Evolutionary conservation across 2,888 invertebrate species (phyloP).

Genomic region (Yponomeuta evonymella): DNA sequence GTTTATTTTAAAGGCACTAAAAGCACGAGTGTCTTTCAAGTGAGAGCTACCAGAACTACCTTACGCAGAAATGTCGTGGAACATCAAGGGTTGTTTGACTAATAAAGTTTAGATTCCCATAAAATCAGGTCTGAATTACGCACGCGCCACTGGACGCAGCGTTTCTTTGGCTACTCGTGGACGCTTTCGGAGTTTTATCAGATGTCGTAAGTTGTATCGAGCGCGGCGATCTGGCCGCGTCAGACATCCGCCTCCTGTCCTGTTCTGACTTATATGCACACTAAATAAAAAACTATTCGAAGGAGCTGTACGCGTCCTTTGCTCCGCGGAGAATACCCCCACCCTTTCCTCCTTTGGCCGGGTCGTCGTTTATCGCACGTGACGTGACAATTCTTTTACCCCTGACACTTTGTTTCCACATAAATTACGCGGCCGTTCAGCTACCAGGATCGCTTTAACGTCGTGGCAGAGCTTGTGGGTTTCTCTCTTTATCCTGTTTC

Average conservation of each 20-base stretch:
- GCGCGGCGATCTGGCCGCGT: conserved; percentile 42
- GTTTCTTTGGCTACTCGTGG: conserved; percentile 48
- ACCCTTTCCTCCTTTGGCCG: conserved; percentile 39
- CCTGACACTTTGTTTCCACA: conserved; percentile 58
- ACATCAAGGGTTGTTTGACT: conserved; percentile 3
- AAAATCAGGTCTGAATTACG: conserved; percentile 9
- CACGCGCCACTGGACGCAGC: conserved; percentile 14
- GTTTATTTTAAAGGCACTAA: conserved; percentile 54
- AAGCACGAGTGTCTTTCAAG: conserved; percentile 36
- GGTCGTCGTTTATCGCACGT: conserved; percentile 54
- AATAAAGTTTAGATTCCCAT: background rate
- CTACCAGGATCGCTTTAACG: conserved; percentile 49
- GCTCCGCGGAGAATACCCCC: conserved; percentile 29
- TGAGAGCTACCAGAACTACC: background rate
- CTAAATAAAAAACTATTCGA: conserved; percentile 51
- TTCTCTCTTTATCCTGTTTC: conserved; percentile 48
- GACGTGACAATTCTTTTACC: conserved; percentile 62
- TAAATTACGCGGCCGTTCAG: conserved; percentile 57
- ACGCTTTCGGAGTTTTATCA: conserved; percentile 47
- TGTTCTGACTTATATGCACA: conserved; percentile 44
- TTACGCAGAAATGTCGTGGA: conserved; percentile 7
- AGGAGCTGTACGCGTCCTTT: conserved; percentile 34
- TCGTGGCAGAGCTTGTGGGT: conserved; percentile 48
- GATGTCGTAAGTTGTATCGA: conserved; percentile 55
- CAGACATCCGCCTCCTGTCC: conserved; percentile 45